Base-by-base conservation (phyloP, 2,888 invertebrate species). In the Lasioglossum vierecki region DNA sequence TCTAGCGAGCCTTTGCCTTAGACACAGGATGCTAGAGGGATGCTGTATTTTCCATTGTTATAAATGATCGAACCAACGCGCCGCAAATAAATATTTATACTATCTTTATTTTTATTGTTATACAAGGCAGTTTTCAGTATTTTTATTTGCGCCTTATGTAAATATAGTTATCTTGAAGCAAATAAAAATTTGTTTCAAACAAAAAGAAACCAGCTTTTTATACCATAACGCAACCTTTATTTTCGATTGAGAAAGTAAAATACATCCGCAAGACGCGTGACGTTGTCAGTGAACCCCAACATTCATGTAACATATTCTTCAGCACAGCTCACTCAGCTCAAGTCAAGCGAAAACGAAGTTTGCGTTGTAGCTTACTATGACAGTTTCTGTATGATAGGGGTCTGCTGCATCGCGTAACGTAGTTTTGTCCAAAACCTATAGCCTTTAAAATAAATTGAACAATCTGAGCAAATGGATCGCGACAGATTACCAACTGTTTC, bases 291-390 rank as follows among this genome's bases (percentile, higher is more conserved):
- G 57, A 60, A 26, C 57, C 57, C 11, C 26, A 60, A 60, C 26
- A 26, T 60, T n/a, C 57, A 13, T n/a, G 26, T 60, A 60, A n/a
- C 26, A 9, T 13, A 60, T 13, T 26, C 13, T 26, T n/a, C 60
- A 26, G 26, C 26, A 13, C 26, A 60, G 13, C 13, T 60, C 60
- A 60, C 26, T 60, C n/a, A 13, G 13, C 26, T n/a, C 26, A 60
- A 60, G 26, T 26, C 60, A 60, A 60, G 60, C 60, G 60, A 60
- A 60, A 60, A 60, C 60, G 26, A 60, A 60, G 26, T 60, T 60
- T 60, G 26, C 60, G 60, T 26, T 60, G 26, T 60, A 60, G 26
- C 60, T 60, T 60, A 60, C 26, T 60, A 26, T 60, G 26, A 13
- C 60, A 60, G 60, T 60, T 60, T 60, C 26, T 1, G 9, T n/a